Base-by-base conservation (phyloP, 2,888 invertebrate genomes). In the Disparrhopalites patrizii region DNA sequence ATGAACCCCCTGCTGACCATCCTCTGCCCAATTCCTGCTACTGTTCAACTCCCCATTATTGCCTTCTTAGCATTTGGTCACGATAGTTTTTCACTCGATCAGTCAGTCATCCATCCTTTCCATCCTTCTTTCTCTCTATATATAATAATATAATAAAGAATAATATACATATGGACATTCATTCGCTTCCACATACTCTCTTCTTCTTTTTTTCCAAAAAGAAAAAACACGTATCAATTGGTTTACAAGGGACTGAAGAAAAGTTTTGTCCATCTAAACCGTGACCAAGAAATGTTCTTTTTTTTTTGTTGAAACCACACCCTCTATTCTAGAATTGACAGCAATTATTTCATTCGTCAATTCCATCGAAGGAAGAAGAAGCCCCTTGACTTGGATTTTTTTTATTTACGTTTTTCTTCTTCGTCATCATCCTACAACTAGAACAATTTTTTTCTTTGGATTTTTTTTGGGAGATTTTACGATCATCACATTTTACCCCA, bases 1-100 rank as follows among this genome's bases (percentile, higher is more conserved):
- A 57, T 28, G 51, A 61, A 30, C 65, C 68, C 62, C 68, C 68
- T 54, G 62, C 62, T 30, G 62, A n/a, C 28, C 40, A 58, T 65
- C 57, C 56, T 68, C 50, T 60, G 54, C 62, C 68, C 58, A 68
- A 61, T 68, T 66, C 68, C 62, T 62, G 66, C 68, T 66, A 66
- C 68, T 68, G 65, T 66, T 68, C 66, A 57, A 67, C 56, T 61
- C 50, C 33, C 55, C 51, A 67, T 67, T 64, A 67, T 60, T 50
- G 38, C 36, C 56, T 33, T 63, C 67, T 67, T 60, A 67, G 67
- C 67, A 60, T 67, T 61, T 64, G 67, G 61, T 64, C 67, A 67
- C 67, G 67, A 67, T 56, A 62, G 30, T 50, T 27, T 36, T 56
- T 56, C 36, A 36, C 38, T 36, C 36, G 23, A 20, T 23, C 47